A percentile compares a stretch with the other conserved stretches of the same genome.
Conservation (phyloP, 2,888 invertebrate species). For the Adelognathus sp. region DNA sequence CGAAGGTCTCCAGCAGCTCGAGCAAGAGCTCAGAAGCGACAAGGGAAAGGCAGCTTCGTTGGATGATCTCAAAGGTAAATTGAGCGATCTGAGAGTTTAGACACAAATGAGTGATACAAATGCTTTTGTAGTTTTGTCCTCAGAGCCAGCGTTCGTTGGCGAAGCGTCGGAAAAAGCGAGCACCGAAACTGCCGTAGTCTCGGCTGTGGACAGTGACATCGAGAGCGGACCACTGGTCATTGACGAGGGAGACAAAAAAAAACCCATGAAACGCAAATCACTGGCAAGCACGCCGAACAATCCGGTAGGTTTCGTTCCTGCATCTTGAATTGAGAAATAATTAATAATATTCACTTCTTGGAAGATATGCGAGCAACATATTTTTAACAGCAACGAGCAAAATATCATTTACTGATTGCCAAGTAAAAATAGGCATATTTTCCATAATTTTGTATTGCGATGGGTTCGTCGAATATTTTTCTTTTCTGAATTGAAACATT, state of each 20-base stretch:
- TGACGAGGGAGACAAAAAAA: constrained; percentile 79
- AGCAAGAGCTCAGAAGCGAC: constrained; percentile 88
- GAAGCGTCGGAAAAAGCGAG: constrained; percentile 35
- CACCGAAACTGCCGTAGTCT: constrained; percentile 24
- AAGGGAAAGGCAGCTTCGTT: constrained; percentile 58
- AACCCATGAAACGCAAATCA: constrained; percentile 74
- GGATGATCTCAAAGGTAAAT: constrained; percentile 66
- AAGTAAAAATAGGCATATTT: too few relatives aligned
- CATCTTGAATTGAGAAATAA: neutral
- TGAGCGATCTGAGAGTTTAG: neutral
- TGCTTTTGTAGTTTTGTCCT: constrained; percentile 5
- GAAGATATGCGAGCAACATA: neutral
- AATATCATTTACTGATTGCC: neutral
- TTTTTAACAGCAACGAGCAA: neutral
- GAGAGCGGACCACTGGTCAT: constrained; percentile 77
- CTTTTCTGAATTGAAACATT: too few relatives aligned
- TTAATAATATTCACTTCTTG: neutral
- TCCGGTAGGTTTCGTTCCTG: constrained; percentile 67
- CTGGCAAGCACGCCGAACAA: constrained; percentile 64
- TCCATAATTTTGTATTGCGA: too few relatives aligned
- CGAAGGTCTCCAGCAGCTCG: constrained; percentile 94
- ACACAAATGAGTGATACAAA: neutral
- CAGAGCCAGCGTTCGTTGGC: constrained; percentile 7
- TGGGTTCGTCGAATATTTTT: too few relatives aligned
- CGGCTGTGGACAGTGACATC: constrained; percentile 71